Base-by-base conservation (phyloP, 2,113 vertebrate genomes). In the Pluvianellus socialis region DNA sequence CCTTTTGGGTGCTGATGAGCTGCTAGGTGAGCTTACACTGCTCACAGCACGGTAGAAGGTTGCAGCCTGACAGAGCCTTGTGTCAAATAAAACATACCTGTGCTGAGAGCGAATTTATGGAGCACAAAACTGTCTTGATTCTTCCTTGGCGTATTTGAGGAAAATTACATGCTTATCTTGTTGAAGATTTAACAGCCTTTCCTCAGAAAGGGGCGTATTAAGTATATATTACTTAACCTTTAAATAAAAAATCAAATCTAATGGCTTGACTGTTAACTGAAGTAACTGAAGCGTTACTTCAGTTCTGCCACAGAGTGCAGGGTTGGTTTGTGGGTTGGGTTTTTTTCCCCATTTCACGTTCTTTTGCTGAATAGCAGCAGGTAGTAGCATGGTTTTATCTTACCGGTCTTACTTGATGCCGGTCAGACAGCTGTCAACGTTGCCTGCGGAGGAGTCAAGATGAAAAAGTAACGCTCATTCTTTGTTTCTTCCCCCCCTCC, bases 11-110 rank as follows among this genome's bases (percentile, higher is more conserved):
- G 23, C 45, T 7, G n/a, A 4, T 42, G 45, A 59, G 63, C 58
- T 52, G 35, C 33, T 32, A 4, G 52, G 21, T 58, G 67, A 84
- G 61, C 33, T 26, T 19, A 17, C 17, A 1, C 0, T 55, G 47
- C 61, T 35, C 40, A 30, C 15, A 32, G 40, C 26, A 23, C 10
- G 12, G 1, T 5, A 0, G 27, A 7, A 47, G n/a, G 44, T 5
- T 16, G 24, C 44, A 42, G 30, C 22, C 24, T 53, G 49, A 24
- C 28, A 24, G 14, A n/a, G 24, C 1, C 0, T n/a, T 0, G 2
- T 47, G 73, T 40, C 49, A 53, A 23, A 55, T 80, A 49, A 74
- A 88, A 27, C 6, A 6, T 3, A 68, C 15, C 13, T 32, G 22
- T 53, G 62, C 13, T 6, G 55, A 71, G 61, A 70, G 26, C 22